phyloP scores from a whole-genome alignment of 2,113 vertebrate genomes.

The Dicaeum eximium region DNA sequence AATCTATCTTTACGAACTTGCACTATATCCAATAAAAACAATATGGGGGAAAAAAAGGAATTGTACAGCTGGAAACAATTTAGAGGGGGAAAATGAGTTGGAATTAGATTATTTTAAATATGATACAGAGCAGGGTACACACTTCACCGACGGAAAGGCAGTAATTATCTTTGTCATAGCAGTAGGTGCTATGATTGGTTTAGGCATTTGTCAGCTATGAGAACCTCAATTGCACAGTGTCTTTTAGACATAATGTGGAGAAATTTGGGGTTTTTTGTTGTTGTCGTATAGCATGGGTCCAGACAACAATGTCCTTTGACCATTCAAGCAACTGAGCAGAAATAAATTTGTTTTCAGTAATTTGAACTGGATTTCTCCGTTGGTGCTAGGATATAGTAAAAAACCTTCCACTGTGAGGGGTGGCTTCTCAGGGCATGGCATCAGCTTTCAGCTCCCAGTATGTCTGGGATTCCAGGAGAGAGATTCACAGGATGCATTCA shows the following conservation, averaged over 20 bases:
- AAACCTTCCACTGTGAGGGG: not conserved
- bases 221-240: not conserved
- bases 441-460: not conserved
- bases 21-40: constrained; percentile 55
- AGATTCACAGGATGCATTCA: not conserved
- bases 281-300: not conserved
- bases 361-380: not conserved
- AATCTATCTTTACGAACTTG: constrained; percentile 43
- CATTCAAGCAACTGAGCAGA: not conserved
- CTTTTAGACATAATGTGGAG: not conserved
- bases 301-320: not conserved
- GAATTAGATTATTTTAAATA: constrained; percentile 60
- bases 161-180: constrained; percentile 32
- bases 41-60: constrained; percentile 2
- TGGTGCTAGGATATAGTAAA: not conserved
- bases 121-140: constrained; percentile 24
- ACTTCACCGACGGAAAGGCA: not conserved
- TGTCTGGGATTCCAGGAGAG: not conserved
- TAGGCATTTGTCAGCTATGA: constrained; percentile 28
- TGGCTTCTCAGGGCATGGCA: not conserved
- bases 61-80: constrained; percentile 44
- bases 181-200: constrained; percentile 45
- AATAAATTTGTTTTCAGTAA: not conserved
- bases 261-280: not conserved
- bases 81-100: constrained; percentile 29